Conservation (phyloP, 2,113 vertebrate species). For the Chascanopsetta lugubris region DNA sequence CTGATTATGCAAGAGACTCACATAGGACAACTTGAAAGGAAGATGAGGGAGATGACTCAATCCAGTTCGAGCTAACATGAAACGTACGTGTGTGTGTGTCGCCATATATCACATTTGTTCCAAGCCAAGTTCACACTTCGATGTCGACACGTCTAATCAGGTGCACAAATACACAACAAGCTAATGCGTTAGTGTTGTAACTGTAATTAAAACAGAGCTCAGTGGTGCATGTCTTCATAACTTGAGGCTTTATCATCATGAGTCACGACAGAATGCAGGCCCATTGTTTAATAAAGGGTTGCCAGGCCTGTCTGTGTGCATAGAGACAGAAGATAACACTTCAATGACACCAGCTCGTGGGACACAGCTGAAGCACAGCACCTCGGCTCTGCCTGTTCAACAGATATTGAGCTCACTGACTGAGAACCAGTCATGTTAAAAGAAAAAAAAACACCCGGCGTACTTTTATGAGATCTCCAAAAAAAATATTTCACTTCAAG, state of each 20-base stretch:
- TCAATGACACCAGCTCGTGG: slow-evolving; percentile 39
- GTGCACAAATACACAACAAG: slow-evolving; percentile 47
- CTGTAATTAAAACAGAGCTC: slow-evolving; percentile 63
- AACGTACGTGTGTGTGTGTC: slow-evolving; percentile 19
- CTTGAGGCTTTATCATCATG: slow-evolving; percentile 54
- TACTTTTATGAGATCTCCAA: slow-evolving; percentile 9
- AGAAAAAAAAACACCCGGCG: background rate
- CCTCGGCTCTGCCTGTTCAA: slow-evolving; percentile 8
- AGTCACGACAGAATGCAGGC: slow-evolving; percentile 48
- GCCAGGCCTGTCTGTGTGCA: slow-evolving; percentile 31
- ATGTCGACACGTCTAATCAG: slow-evolving; percentile 51
- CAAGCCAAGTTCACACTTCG: slow-evolving; percentile 35
- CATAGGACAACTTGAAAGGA: slow-evolving; percentile 62
- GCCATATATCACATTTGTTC: slow-evolving; percentile 32
- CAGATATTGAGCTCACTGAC: background rate
- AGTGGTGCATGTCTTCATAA: slow-evolving; percentile 59
- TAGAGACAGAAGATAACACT: slow-evolving; percentile 41
- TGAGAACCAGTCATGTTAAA: slow-evolving; percentile 10
- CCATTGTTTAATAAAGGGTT: slow-evolving; percentile 58
- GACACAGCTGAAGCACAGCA: background rate
- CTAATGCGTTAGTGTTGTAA: slow-evolving; percentile 59
- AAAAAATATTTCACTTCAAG: slow-evolving; percentile 1
- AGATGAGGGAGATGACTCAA: slow-evolving; percentile 73
- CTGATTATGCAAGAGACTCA: slow-evolving; percentile 52
- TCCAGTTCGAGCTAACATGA: slow-evolving; percentile 46